These are phyloP conservation scores for Clunio marinus DNA, from an alignment of 2,888 invertebrate genomes.

Conservation along the genomic window DNA sequence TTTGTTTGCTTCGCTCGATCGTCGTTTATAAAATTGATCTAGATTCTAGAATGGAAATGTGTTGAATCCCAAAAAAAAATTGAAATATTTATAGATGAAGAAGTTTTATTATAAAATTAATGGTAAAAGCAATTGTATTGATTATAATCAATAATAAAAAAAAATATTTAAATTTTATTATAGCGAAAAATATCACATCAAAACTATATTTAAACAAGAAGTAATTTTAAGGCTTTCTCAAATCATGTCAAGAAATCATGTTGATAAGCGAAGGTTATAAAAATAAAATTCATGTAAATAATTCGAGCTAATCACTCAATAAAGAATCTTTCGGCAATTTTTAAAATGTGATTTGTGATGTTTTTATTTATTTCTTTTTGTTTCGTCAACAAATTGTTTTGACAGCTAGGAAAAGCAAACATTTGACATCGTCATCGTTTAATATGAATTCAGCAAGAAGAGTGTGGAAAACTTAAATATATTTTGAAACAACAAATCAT, in stretches of 20 bases:
- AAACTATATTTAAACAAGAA: not conserved
- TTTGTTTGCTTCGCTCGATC: constrained; percentile 2
- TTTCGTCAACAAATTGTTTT: not conserved
- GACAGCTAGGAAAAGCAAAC: too few species aligned
- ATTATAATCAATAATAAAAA: not conserved
- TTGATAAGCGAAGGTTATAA: constrained; percentile 19
- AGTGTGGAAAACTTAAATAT: too few species aligned
- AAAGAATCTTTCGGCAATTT: constrained; percentile 8
- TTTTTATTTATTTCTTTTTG: not conserved
- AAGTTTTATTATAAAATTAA: not conserved
- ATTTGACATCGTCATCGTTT: too few species aligned
- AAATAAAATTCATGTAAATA: constrained; percentile 5
- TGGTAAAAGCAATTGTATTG: constrained; percentile 4
- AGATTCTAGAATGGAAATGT: constrained; percentile 4
- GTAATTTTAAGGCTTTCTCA: not conserved
- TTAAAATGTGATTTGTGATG: not conserved
- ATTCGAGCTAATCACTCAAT: not conserved
- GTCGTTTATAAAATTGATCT: constrained; percentile 13
- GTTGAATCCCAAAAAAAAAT: constrained; percentile 11
- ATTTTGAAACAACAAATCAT: too few species aligned
- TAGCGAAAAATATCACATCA: not conserved
- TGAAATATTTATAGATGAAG: not conserved
- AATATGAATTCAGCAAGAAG: not conserved
- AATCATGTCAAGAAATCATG: constrained; percentile 12
- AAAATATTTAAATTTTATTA: constrained; percentile 11